A percentile compares a stretch with the other conserved stretches of the same genome.
Evolutionary conservation across 2,113 vertebrate genomes (phyloP).

Genomic region (Ailurus styani): DNA sequence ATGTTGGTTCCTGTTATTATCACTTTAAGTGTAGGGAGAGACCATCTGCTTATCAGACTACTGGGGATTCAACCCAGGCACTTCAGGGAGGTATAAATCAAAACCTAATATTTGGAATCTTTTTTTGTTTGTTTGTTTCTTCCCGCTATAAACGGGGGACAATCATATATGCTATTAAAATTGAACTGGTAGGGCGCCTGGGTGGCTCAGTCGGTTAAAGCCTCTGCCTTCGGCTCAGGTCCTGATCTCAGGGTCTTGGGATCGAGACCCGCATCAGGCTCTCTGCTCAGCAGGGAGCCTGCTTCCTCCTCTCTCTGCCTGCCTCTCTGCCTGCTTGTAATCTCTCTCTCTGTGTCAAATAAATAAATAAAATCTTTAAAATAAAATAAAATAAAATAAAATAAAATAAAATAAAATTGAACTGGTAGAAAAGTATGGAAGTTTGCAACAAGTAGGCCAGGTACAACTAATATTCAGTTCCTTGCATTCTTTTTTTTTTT

Average conservation of each 20-base stretch:
- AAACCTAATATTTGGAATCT: background rate
- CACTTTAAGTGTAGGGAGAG: background rate
- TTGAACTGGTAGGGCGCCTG: background rate
- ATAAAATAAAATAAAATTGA: no score
- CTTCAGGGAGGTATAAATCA: background rate
- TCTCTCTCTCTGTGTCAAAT: no score
- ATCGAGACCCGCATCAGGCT: no score
- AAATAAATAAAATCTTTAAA: no score
- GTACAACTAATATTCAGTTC: background rate
- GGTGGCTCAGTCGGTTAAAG: no score
- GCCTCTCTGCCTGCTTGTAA: no score
- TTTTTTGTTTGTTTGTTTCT: background rate
- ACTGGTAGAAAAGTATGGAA: background rate
- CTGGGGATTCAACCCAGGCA: background rate
- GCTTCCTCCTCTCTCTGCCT: no score
- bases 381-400: no score
- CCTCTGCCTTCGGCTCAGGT: no score
- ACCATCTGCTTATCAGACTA: background rate
- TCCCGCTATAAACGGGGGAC: background rate
- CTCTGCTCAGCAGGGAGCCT: no score
- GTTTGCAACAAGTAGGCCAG: background rate
- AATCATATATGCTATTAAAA: background rate
- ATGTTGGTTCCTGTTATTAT: background rate
- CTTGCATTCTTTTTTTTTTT: background rate
- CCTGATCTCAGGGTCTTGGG: no score